These are phyloP conservation scores for Macroglossus sobrinus DNA, from an alignment of 2,113 vertebrate species.

Conservation along the genomic window DNA sequence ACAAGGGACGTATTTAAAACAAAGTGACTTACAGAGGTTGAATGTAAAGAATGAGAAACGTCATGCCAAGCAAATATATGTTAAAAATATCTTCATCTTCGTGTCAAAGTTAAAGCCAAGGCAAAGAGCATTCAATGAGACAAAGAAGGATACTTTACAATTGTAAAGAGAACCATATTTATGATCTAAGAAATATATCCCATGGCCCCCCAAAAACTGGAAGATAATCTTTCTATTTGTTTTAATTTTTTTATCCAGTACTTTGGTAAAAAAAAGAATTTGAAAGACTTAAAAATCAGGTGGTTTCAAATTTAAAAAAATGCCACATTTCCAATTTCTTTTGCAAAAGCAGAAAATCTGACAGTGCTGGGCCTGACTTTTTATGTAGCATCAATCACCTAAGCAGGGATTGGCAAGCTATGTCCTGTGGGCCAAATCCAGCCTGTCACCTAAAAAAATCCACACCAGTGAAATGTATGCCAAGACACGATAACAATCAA, in stretches of 20 bases:
- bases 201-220: too few species aligned
- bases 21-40: not conserved
- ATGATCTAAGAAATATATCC: not conserved
- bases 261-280: not conserved
- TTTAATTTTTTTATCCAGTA: not conserved
- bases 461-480: not conserved
- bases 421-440: not conserved
- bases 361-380: not conserved
- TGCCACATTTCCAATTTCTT: not conserved
- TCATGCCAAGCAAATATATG: not conserved
- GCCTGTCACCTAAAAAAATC: not conserved
- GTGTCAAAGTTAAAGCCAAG: not conserved
- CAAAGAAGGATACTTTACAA: not conserved
- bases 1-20: not conserved
- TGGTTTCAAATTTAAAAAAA: not conserved
- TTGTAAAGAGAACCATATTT: not conserved
- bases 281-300: not conserved
- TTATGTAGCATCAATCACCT: not conserved
- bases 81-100: not conserved
- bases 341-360: constrained; percentile 15
- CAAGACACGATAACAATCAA: not conserved
- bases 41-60: not conserved
- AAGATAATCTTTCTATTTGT: not conserved
- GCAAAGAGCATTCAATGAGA: not conserved
- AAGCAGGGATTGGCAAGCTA: not conserved